Percentiles rank a stretch among this genome's conserved stretches.
phyloP scores from a whole-genome alignment of 1,140 invertebrate species.

The Kradibia gibbosae region DNA sequence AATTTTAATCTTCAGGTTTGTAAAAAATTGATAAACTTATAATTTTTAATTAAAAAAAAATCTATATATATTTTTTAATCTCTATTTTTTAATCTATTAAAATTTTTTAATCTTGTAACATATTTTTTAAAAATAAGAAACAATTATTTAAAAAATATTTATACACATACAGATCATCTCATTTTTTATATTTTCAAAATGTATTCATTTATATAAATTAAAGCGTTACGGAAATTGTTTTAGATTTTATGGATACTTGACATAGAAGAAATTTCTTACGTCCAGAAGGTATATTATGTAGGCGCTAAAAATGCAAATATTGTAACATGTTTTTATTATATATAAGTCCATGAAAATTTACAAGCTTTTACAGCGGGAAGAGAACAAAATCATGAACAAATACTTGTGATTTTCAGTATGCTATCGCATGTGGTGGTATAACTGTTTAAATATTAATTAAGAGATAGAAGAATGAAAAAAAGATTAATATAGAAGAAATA shows the following conservation, averaged over 20 bases:
- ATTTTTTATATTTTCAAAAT: conserved; percentile 2
- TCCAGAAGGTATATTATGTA: conserved; percentile 26
- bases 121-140: no score
- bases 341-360: conserved; percentile 22
- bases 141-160: no score
- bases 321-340: conserved; percentile 25
- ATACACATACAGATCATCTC: neutral
- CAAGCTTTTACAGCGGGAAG: conserved; percentile 10
- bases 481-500: conserved; percentile 16
- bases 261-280: conserved; percentile 9
- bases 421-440: neutral
- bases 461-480: conserved; percentile 30
- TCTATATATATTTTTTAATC: no score
- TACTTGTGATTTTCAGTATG: conserved; percentile 6
- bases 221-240: conserved; percentile 15
- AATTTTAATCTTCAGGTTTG: no score
- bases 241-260: conserved; percentile 16
- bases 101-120: no score
- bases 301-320: conserved; percentile 34
- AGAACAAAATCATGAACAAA: conserved; percentile 13
- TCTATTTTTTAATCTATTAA: no score
- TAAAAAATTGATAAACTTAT: no score
- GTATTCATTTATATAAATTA: no score
- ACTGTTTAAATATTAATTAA: conserved; percentile 10
- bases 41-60: no score